Base-by-base conservation (phyloP, 2,888 invertebrate species). In the Cyclophora albipunctata region DNA sequence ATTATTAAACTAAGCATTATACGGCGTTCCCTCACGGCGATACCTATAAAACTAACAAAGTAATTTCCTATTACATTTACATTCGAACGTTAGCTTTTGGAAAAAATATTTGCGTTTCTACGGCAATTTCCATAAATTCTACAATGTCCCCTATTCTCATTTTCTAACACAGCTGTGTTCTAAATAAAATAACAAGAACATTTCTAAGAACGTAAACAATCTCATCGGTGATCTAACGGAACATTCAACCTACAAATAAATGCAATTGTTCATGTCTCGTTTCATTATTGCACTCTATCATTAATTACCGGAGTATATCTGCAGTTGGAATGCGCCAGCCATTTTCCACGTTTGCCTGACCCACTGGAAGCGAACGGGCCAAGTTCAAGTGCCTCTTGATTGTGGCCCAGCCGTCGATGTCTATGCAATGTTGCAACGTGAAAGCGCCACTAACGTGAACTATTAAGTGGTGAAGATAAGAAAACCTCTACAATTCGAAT, bases 311-410 rank as follows among this genome's bases (percentile, higher is more conserved):
- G 66, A 64, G 63, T 20, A 20, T 20, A 20, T 54, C 46, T 54
- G 59, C 59, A 62, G 59, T 59, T 53, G 58, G 67, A 71, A 68
- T 71, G 67, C 57, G 57, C 58, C 62, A 60, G 58, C 56, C 57
- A 59, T 59, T 57, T 20, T 46, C 54, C 55, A 61, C 62, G 63
- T 65, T 69, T 75, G 59, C 66, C 71, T 80, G 80, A 82, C 80
- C 80, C 66, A 80, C 70, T 74, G 60, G 53, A 49, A 4, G 20
- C 20, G 58, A 60, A 66, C 60, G 58, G 81, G 76, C 76, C 84
- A 84, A 84, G 84, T 82, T 83, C 81, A 82, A 68, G 71, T 67
- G 64, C 68, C 56, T 66, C 59, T 62, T 63, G 67, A 66, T 66
- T 59, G 60, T 46, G 49, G 69, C 61, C 64, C 59, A 59, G 50